A percentile compares a stretch with the other conserved stretches of the same genome.
Conservation (phyloP, 2,797 vertebrate genomes). For the Lindbergichthys nudifrons region DNA sequence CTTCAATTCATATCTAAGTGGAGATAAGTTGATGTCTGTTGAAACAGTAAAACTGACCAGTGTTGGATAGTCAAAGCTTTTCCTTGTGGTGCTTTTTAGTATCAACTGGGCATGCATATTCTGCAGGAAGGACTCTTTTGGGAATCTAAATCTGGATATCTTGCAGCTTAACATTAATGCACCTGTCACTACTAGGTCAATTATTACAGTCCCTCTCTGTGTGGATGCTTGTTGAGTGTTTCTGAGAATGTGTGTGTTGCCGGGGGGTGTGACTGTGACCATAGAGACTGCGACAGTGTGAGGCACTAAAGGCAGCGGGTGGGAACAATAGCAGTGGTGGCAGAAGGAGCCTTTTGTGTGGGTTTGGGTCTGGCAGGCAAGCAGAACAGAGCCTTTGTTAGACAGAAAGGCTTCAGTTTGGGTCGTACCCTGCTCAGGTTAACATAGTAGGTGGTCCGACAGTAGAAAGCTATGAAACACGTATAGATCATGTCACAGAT, state of each 20-base stretch:
- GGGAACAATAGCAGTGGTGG: slow-evolving; percentile 75
- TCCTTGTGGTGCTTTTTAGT: not conserved
- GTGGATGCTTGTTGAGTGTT: slow-evolving; percentile 54
- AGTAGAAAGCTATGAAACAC: slow-evolving; percentile 8
- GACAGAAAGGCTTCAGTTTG: slow-evolving; percentile 52
- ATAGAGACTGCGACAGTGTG: slow-evolving; percentile 69
- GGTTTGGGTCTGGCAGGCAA: slow-evolving; percentile 63
- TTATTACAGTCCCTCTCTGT: slow-evolving; percentile 36
- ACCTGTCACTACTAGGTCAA: not conserved
- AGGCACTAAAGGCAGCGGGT: slow-evolving; percentile 62
- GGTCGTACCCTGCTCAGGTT: slow-evolving; percentile 39
- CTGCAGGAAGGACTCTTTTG: not conserved
- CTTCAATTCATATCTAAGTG: not conserved
- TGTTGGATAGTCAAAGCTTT: not conserved
- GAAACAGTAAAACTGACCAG: not conserved
- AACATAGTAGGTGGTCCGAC: slow-evolving; percentile 37
- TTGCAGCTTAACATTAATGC: slow-evolving; percentile 14
- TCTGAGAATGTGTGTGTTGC: slow-evolving; percentile 74
- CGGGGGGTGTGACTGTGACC: slow-evolving; percentile 54
- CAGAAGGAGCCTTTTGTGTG: slow-evolving; percentile 80
- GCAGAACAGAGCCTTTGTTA: slow-evolving; percentile 72
- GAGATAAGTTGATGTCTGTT: not conserved
- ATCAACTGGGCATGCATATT: not conserved
- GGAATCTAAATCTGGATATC: not conserved
- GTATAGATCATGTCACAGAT: not conserved